Base-by-base conservation (phyloP, 2,113 vertebrate genomes). In the Pycnonotus jocosus region DNA sequence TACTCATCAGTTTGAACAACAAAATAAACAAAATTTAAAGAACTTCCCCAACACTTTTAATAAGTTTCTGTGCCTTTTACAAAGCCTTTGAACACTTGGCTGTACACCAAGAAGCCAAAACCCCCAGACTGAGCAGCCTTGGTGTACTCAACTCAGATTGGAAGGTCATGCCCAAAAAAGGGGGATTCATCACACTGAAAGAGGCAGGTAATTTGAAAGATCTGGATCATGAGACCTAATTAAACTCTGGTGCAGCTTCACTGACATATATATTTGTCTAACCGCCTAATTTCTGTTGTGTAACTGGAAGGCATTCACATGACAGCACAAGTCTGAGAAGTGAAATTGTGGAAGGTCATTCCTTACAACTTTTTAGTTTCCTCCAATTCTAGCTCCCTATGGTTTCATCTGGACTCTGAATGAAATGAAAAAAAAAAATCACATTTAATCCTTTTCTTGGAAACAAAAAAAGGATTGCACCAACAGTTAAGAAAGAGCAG, bases 401-500 rank as follows among this genome's bases (percentile, higher is more conserved):
- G 58, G 31, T 28, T 81, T 60, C 31, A 69, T 23, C 11, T 24
- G 14, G 42, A 61, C 20, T 53, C 61, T 57, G 54, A 31, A 47
- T 15, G 25, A 56, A 18, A 42, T 47, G 0, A 2, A 66, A 65
- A 61, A 65, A 65, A 68, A 48, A 61, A 38, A 12, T 2, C 11
- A 54, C 1, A 38, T 42, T 73, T 78, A 27, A 57, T 45, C 8
- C 3, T 15, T 57, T 40, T 42, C 25, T 42, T 57, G 27, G 22
- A 42, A 73, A 76, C 25, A 85, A 16, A 21, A 30, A 21, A 58
- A 44, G 11, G 5, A 12, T 21, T 33, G 6, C 18, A 50, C 11
- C 11, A 68, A 21, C 23, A 40, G 10, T 42, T 21, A 9, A 4
- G 0, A 4, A 73, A 30, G 48, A 9, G 10, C 1, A 2, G 35